These are phyloP conservation scores for Meriones unguiculatus DNA, from an alignment of 2,113 vertebrate genomes.

Conservation along the genomic window DNA sequence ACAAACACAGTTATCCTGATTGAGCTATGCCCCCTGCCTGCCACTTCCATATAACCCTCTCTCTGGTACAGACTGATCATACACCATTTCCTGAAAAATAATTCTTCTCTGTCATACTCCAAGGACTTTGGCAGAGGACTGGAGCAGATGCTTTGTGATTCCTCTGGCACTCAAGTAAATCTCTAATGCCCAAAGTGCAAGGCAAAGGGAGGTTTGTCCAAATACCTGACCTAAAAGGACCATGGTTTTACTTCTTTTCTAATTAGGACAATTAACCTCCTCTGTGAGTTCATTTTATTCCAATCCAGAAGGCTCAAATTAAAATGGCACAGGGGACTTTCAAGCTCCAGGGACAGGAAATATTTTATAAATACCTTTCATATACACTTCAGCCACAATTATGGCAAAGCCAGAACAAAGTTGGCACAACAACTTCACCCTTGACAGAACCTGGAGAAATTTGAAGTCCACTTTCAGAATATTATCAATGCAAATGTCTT, in stretches of 20 bases:
- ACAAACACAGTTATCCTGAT: background rate
- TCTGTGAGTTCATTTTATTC: conserved; percentile 72
- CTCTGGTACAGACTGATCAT: conserved; percentile 23
- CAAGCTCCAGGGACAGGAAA: conserved; percentile 72
- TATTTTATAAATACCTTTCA: conserved; percentile 66
- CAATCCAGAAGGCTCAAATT: conserved; percentile 77
- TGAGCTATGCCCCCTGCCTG: conserved; percentile 52
- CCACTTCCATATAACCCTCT: conserved; percentile 57
- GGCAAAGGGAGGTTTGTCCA: conserved; percentile 70
- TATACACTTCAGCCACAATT: conserved; percentile 46
- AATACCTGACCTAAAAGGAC: conserved; percentile 78
- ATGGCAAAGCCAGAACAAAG: conserved; percentile 63
- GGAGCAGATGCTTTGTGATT: conserved; percentile 57
- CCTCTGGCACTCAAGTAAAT: conserved; percentile 63
- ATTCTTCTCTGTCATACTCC: conserved; percentile 46
- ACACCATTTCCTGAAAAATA: conserved; percentile 68
- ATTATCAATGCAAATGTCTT: conserved; percentile 5
- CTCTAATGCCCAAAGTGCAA: conserved; percentile 50
- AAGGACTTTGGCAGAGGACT: conserved; percentile 51
- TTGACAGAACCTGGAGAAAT: conserved; percentile 54
- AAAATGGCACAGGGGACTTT: conserved; percentile 71
- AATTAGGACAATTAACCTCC: conserved; percentile 83
- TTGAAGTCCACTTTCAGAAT: background rate
- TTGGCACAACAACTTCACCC: conserved; percentile 42
- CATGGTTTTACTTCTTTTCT: conserved; percentile 74